These are phyloP conservation scores for Mactromeris polynyma DNA, from an alignment of 2,888 invertebrate species.

Conservation along the genomic window DNA sequence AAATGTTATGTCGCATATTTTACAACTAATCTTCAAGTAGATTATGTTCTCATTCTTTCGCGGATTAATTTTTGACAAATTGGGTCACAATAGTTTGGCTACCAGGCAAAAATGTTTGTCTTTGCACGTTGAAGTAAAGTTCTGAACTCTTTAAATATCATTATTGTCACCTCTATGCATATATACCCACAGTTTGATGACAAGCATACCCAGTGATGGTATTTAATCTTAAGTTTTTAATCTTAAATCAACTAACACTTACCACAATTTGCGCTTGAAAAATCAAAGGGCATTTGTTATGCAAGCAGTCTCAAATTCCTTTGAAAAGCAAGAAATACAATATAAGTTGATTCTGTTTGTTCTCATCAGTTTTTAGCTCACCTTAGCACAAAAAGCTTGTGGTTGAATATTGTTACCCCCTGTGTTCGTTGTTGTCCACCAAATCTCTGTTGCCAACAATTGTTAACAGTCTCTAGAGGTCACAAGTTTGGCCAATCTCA, in stretches of 20 bases:
- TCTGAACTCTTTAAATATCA: not conserved
- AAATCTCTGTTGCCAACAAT: no score
- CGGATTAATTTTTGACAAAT: not conserved
- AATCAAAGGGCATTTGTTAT: not conserved
- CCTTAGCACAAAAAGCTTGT: no score
- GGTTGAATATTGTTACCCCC: no score
- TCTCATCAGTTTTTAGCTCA: no score
- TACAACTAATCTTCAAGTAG: not conserved
- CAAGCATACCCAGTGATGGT: not conserved
- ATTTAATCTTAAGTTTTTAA: not conserved
- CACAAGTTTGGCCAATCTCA: no score
- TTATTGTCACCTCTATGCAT: not conserved
- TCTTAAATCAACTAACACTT: not conserved
- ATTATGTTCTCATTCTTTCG: not conserved
- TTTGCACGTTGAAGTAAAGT: not conserved
- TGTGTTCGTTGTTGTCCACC: no score
- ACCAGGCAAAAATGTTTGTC: not conserved
- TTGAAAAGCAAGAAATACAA: not conserved
- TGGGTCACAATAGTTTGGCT: not conserved
- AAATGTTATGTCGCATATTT: not conserved
- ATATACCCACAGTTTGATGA: not conserved
- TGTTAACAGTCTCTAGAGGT: no score
- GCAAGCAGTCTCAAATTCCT: not conserved
- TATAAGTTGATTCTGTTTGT: no score
- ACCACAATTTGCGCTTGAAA: not conserved